Base-by-base conservation (phyloP, 2,797 vertebrate genomes). In the Leptodactylus fallax region DNA sequence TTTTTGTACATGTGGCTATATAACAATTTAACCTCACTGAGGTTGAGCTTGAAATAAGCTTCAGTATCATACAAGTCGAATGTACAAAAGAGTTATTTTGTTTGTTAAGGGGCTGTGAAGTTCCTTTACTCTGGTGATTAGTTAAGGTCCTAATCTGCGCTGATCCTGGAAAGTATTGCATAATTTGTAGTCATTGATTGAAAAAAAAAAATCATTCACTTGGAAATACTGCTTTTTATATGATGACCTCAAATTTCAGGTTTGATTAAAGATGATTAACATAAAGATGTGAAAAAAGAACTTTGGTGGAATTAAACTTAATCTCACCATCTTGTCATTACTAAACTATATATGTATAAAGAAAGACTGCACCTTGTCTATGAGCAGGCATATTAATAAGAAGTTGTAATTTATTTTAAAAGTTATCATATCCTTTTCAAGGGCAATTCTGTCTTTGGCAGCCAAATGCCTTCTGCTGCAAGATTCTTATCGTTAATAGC, bases 401-500 rank as follows among this genome's bases (percentile, higher is more conserved):
- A 16, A n/a, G 21, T 61, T 45, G 19, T 4, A 85, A 72, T 85
- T 47, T 76, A 49, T 77, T 74, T 85, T 65, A 77, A 61, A 76
- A 63, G 8, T 76, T 56, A 76, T 72, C 16, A 76, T 74, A 78
- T 77, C 13, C n/a, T 27, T 13, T 77, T 77, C 58, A 85, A 85
- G 84, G 74, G 47, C 84, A 85, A 53, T 65, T 65, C 16, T n/a
- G 56, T 63, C 21, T 63, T 79, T 85, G 84, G 72, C 72, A 77
- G 53, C 45, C 45, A 78, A 85, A 67, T 67, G 21, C 71, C 69
- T 85, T 85, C 27, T 47, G 5, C 45, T 85, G 82, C 71, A 85
- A 77, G 83, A 85, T 85, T 77, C 23, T 77, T 85, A 85, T 85
- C 83, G 6, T 77, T 71, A 85, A 85, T 74, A 85, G 83, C 83